These are phyloP conservation scores for Uria aalge DNA, from an alignment of 2,113 vertebrate species.

Conservation along the genomic window DNA sequence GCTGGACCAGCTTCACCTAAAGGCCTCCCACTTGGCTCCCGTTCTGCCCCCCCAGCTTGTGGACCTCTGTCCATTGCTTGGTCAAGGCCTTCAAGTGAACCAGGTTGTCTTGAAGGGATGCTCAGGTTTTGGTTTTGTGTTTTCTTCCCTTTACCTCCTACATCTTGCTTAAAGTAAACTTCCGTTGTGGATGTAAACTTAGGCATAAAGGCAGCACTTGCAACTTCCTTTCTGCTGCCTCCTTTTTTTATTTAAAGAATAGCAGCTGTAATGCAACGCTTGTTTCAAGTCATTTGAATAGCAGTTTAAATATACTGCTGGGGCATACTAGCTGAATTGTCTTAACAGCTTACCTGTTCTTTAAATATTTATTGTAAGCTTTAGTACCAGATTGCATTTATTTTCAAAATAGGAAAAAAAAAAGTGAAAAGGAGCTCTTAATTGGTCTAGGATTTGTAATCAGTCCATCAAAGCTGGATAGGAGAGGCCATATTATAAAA, in stretches of 20 bases:
- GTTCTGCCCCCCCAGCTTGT: background rate
- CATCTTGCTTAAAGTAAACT: conserved; percentile 1
- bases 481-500: background rate
- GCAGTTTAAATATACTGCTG: background rate
- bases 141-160: background rate
- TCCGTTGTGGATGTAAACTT: conserved; percentile 26
- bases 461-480: background rate
- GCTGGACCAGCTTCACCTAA: background rate
- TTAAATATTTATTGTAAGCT: background rate
- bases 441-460: background rate
- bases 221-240: conserved; percentile 20
- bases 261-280: background rate
- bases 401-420: background rate
- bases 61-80: rapidly evolving
- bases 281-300: background rate
- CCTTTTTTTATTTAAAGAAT: background rate
- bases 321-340: background rate
- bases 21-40: background rate
- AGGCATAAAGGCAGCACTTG: background rate
- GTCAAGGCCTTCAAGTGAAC: background rate
- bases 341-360: background rate
- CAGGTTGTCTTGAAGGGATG: background rate
- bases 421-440: background rate
- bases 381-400: background rate
- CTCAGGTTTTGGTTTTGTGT: background rate